Base-by-base conservation (phyloP, 2,113 vertebrate genomes). In the Bufo gargarizans region DNA sequence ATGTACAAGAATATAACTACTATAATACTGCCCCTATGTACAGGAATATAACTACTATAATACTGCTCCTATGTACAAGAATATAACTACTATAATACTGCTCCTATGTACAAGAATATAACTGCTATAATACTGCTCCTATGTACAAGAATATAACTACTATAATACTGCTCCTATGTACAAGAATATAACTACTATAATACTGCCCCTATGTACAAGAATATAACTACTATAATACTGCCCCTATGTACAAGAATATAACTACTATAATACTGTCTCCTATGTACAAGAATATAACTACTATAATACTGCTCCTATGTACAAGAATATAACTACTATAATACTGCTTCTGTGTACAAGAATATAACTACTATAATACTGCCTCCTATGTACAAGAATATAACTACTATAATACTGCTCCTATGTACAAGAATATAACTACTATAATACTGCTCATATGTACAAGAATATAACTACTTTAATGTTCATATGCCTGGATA, bases 331-430 rank as follows among this genome's bases (percentile, higher is more conserved):
- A 58, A 14, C 56, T 65, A 65, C 63, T 65, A 14, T 65, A 20
- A 72, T 58, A 58, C 22, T 43, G 33, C 69, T 3, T 33, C 33
- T 72, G 45, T 72, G 13, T 45, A 72, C 69, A 45, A 14, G 69
- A 72, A 72, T 72, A 72, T 72, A 45, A 58, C 56, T 58, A 58
- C 56, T 72, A 72, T 43, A 72, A 43, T 72, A 72, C 69, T 72
- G 33, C 19, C 12, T 58, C 22, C 69, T 72, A 45, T 72, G 33
- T 72, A 45, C 69, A 72, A 72, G 12, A 72, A 72, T 72, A 72
- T 45, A 72, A 45, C 12, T 43, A 72, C 69, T 45, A 72, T 72
- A 72, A 72, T 72, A 72, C 69, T 72, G 13, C 33, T 33, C 33
- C 33, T 33, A 33, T 33, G 33, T 33, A 33, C 1, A 33, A 33